Evolutionary conservation across 2,888 invertebrate species (phyloP).

Genomic region (Apodemia duryi): DNA sequence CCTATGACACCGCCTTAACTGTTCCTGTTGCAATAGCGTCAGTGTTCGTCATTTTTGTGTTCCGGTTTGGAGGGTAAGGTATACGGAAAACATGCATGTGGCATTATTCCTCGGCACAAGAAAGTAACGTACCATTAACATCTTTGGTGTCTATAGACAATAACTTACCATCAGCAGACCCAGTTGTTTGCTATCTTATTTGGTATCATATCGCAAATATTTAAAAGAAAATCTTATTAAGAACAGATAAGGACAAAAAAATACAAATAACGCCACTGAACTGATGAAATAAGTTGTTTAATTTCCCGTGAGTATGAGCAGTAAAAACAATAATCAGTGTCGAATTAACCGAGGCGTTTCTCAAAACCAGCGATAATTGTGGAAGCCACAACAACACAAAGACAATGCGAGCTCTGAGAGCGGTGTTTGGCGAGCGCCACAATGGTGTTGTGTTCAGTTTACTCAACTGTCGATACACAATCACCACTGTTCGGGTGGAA

Average conservation of each 20-base stretch:
- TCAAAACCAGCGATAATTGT: constrained; percentile 8
- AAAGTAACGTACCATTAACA: too few species aligned
- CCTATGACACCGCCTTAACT: too few species aligned
- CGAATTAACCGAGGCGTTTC: not conserved
- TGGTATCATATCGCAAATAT: too few species aligned
- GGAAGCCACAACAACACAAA: not conserved
- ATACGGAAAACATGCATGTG: too few species aligned
- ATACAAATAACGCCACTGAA: not conserved
- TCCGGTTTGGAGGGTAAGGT: too few species aligned
- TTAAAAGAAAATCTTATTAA: too few species aligned
- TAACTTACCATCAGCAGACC: too few species aligned
- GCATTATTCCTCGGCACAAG: too few species aligned
- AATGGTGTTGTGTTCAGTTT: constrained; percentile 7
- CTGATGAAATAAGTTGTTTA: not conserved
- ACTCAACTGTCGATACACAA: not conserved
- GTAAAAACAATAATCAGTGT: not conserved
- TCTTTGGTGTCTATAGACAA: too few species aligned
- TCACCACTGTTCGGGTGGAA: not conserved
- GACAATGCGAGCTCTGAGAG: not conserved
- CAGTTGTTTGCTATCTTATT: too few species aligned
- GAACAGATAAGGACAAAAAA: not conserved
- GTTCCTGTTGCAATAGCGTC: too few species aligned
- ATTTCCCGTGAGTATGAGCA: not conserved
- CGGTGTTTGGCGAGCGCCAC: not conserved
- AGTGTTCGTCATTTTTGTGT: too few species aligned